Conservation (phyloP, 2,113 vertebrate genomes). For the Galemys pyrenaicus region DNA sequence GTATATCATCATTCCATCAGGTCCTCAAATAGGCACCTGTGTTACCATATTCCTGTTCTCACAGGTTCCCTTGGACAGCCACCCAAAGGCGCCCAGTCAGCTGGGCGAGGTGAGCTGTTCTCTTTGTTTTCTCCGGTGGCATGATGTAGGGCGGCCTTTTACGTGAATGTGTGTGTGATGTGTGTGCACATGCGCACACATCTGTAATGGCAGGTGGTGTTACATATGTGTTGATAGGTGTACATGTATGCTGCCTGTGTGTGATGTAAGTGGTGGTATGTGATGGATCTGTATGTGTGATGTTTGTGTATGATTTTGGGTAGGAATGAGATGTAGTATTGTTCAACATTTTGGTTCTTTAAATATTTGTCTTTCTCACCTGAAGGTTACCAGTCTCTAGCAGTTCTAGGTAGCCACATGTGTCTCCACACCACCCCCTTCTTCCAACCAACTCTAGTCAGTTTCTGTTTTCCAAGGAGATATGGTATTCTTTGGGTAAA, state of each 20-base stretch:
- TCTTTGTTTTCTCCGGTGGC: background rate
- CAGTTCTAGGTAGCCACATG: too few relatives aligned
- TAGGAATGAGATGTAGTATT: background rate
- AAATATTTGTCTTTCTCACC: background rate
- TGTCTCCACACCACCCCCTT: background rate
- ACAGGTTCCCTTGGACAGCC: background rate
- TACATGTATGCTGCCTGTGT: background rate
- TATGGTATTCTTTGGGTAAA: background rate
- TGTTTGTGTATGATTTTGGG: background rate
- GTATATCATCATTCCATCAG: background rate
- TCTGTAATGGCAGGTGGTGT: background rate
- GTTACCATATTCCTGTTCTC: background rate
- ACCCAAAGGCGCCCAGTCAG: background rate
- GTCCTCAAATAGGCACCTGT: background rate
- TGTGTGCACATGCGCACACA: too few relatives aligned
- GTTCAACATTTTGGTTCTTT: background rate
- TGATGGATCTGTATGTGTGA: background rate
- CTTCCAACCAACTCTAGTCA: background rate
- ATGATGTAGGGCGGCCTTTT: background rate
- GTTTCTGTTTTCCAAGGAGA: background rate
- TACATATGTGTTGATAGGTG: background rate
- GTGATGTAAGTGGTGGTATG: background rate
- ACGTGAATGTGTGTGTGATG: background rate
- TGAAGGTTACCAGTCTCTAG: background rate
- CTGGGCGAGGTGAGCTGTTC: background rate